Evolutionary conservation across 2,797 vertebrate genomes (phyloP), one percentile per base, ranked within the genome.

Genomic region (Gobionotothen gibberifrons): DNA sequence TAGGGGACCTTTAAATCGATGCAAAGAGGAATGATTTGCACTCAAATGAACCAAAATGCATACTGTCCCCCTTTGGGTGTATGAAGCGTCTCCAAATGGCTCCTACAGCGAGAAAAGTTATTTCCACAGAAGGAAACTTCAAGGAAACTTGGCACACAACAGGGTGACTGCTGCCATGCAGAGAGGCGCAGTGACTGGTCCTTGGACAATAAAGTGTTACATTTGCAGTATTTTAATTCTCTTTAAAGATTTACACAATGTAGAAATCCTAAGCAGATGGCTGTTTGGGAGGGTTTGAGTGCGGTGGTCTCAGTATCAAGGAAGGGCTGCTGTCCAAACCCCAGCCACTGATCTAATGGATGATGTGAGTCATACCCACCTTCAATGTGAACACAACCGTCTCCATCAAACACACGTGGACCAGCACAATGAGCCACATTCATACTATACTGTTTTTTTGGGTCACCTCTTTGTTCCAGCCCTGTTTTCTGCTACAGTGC

Each of bases 341-440:
- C 85, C 91, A 91, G 86, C 85, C 90, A 86, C 90, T 92, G 90
- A 93, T 94, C 91, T 88, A 93, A 94, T 94, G 93, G 93, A 83
- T 87, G 83, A 88, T 92, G 89, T 95, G 94, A 95, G 92, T 94
- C 94, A 94, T 92, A 91, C 90, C 90, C 89, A 92, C 90, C 85
- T 88, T 91, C 88, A 66, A 74, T 86, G 76, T 58, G 86, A 92
- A 85, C 80, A 64, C 76, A 89, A 72, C 62, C 85, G 69, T 91
- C 91, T 92, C 90, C 82, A 90, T 90, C 88, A 79, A 90, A 91
- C 80, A 81, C 85, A 91, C 87, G 87, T 88, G 87, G 81, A 57
- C 85, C 83, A 80, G 71, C 87, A 90, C 88, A 93, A 91, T 85
- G 85, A 90, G 76, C 75, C 72, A 72, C 84, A 89, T 87, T 90